Evolutionary conservation across 2,888 invertebrate genomes (phyloP).

Genomic region (Panzeria rudis): DNA sequence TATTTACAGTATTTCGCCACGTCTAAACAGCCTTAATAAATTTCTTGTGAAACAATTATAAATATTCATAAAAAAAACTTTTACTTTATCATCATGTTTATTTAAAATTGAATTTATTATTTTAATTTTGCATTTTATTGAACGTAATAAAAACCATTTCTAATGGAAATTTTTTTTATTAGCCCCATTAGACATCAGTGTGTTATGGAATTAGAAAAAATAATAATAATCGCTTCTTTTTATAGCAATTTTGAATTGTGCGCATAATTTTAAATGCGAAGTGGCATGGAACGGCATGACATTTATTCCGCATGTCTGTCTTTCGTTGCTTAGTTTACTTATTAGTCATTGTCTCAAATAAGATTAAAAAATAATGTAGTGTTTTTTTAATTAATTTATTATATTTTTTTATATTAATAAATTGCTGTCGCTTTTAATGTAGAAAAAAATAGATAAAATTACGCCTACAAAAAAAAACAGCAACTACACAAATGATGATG

Average conservation of each 20-base stretch:
- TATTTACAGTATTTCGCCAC: background rate
- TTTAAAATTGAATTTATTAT: constrained; percentile 12
- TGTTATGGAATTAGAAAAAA: constrained; percentile 31
- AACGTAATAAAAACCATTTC: constrained; percentile 26
- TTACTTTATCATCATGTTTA: constrained; percentile 29
- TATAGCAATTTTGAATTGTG: constrained; percentile 24
- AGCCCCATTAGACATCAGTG: constrained; percentile 2
- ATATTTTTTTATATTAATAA: constrained; percentile 33
- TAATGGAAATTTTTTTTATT: constrained; percentile 35
- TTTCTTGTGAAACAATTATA: background rate
- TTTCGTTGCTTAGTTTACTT: constrained; percentile 16
- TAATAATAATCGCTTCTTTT: constrained; percentile 13
- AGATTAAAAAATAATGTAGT: constrained; percentile 26
- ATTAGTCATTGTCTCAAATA: constrained; percentile 42
- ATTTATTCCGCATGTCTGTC: constrained; percentile 11
- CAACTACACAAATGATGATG: constrained; percentile 24
- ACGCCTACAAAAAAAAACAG: constrained; percentile 50
- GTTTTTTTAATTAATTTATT: constrained; percentile 36
- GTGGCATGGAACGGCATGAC: constrained; percentile 7
- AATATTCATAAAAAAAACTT: constrained; percentile 31
- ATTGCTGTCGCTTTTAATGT: constrained; percentile 32
- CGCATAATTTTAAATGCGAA: constrained; percentile 15
- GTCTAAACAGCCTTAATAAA: background rate
- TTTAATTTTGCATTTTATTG: constrained; percentile 22
- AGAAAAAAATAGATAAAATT: constrained; percentile 20